These are phyloP conservation scores for Planiliza haematocheilus DNA, from an alignment of 2,113 vertebrate species.

Conservation along the genomic window DNA sequence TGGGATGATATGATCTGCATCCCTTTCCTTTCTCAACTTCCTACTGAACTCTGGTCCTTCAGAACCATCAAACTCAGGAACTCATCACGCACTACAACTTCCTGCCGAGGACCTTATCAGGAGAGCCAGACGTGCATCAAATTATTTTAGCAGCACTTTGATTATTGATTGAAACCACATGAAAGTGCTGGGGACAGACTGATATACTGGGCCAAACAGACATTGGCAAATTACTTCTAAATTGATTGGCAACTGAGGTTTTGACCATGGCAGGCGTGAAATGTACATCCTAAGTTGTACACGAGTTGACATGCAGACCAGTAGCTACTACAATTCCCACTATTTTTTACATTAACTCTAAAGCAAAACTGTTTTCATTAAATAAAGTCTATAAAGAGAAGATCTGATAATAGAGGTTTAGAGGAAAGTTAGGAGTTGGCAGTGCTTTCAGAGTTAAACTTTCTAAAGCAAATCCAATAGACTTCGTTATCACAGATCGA, in stretches of 20 bases:
- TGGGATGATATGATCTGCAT: conserved; percentile 68
- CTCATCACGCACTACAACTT: conserved; percentile 87
- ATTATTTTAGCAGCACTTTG: conserved; percentile 52
- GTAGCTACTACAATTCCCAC: not conserved
- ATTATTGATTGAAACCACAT: conserved; percentile 18
- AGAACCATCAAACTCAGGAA: conserved; percentile 79
- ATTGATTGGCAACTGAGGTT: not conserved
- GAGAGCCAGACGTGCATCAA: conserved; percentile 73
- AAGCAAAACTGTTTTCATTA: not conserved
- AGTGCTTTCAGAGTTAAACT: conserved; percentile 1
- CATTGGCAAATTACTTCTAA: not conserved
- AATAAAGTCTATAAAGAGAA: not conserved
- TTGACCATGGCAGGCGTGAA: not conserved
- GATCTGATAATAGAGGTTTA: not conserved
- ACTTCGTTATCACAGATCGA: conserved; percentile 57
- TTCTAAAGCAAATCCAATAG: conserved; percentile 34
- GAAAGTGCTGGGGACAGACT: not conserved
- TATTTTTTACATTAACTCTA: not conserved
- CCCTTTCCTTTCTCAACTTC: conserved; percentile 72
- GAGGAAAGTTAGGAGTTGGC: not conserved
- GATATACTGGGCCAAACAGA: not conserved
- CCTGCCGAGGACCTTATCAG: conserved; percentile 88
- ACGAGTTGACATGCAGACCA: not conserved
- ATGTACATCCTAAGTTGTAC: not conserved
- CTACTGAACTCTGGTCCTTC: conserved; percentile 71